Base-by-base conservation (phyloP, 2,888 invertebrate species). In the Himalopsyche tibetana region DNA sequence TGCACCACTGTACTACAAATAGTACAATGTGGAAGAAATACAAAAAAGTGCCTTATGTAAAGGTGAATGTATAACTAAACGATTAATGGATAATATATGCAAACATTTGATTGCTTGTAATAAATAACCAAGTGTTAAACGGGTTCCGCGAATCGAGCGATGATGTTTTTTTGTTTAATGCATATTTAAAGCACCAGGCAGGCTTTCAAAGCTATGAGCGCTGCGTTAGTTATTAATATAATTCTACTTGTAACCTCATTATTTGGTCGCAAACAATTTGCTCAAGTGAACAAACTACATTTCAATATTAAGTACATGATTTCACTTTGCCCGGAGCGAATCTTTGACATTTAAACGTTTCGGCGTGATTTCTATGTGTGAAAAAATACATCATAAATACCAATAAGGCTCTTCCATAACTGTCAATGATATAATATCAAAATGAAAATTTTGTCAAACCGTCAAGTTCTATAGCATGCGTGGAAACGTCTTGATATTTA, bases 101-200 rank as follows among this genome's bases (percentile, higher is more conserved):
- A 36, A 36, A 19, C 15, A 74, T 74, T 74, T 74, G 36, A 74
- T 74, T 74, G 74, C 36, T 74, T 36, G 74, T 74, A 74, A 74
- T 74, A 36, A 69, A 28, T 69, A 19, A 83, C 38, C 56, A 56
- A 40, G 38, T 40, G 63, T 56, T 36, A 40, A 83, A 56, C 38
- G 84, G 63, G 84, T 56, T 84, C 81, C 81, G 55, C 80, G 81
- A 42, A 40, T 28, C 42, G 82, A 56, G 51, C 84, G 45, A 81
- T 63, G 84, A 84, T 36, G 84, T 84, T 40, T 84, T 84, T 40
- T 51, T 63, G 19, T 80, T 55, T 17, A 84, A 74, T 15, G 74
- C 36, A 36, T 74, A 74, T 74, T 28, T 36, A 28, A 74, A 74
- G 74, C 74, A 36, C 63, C 19, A 9, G 11, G 19, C 63, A 63